phyloP scores from a whole-genome alignment of 2,797 vertebrate species.

The Micrastur ruficollis region DNA sequence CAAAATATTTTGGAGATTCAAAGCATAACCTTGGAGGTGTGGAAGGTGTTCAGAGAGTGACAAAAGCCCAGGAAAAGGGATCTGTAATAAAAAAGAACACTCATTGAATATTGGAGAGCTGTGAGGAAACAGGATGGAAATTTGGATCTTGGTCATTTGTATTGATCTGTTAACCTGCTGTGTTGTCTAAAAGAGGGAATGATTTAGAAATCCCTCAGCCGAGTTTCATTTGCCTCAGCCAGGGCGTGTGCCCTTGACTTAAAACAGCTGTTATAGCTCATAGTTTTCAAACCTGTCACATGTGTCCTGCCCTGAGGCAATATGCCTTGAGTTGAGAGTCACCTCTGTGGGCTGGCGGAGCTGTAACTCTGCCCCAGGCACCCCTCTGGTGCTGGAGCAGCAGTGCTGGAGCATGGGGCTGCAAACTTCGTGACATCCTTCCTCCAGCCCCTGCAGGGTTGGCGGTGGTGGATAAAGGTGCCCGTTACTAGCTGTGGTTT shows the following conservation, averaged over 20 bases:
- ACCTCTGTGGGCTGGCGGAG: background rate
- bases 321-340: background rate
- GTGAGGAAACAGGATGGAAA: background rate
- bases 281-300: background rate
- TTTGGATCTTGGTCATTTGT: background rate
- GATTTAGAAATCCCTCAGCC: background rate
- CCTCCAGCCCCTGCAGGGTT: background rate
- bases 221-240: background rate
- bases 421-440: accelerated
- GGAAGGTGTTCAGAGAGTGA: background rate
- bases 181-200: background rate
- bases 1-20: background rate
- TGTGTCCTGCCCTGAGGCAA: background rate
- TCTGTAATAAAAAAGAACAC: background rate
- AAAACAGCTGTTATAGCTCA: background rate
- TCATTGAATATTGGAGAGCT: background rate
- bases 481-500: background rate
- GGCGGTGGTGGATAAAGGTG: background rate
- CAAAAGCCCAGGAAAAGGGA: background rate
- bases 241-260: background rate
- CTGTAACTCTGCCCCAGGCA: background rate
- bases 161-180: background rate
- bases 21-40: background rate
- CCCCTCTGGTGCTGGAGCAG: background rate
- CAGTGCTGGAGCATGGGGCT: background rate